Conservation (phyloP, 1,140 invertebrate species). For the Drosophila lacteicornis region DNA sequence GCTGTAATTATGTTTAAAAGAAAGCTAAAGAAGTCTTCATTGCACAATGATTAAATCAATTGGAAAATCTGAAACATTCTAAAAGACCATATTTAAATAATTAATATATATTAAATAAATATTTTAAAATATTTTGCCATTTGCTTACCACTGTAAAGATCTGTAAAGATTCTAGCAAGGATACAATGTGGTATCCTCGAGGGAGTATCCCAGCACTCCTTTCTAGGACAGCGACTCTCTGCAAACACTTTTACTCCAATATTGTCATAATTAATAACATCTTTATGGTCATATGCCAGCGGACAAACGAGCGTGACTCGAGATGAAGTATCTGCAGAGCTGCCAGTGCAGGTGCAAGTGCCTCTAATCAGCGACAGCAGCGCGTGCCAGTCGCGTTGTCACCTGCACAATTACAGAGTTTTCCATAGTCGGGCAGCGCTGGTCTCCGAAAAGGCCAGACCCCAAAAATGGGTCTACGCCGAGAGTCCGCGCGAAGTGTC, state of each 20-base stretch:
- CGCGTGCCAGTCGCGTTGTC: constrained; percentile 69
- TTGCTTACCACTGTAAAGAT: constrained; percentile 10
- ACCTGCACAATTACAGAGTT: constrained; percentile 73
- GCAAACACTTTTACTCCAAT: constrained; percentile 77
- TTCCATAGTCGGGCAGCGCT: constrained; percentile 49
- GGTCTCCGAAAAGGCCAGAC: constrained; percentile 61
- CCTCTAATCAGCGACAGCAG: constrained; percentile 72
- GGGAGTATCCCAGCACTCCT: constrained; percentile 19
- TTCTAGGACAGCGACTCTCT: constrained; percentile 31
- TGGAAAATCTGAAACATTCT: neutral
- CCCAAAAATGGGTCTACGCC: constrained; percentile 64
- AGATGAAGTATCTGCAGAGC: constrained; percentile 34
- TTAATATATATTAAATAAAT: no score
- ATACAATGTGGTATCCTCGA: constrained; percentile 21
- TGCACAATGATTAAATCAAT: neutral
- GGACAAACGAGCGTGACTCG: constrained; percentile 39
- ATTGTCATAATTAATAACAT: constrained; percentile 81
- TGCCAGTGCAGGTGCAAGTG: constrained; percentile 25
- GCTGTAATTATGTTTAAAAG: neutral
- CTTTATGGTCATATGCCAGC: constrained; percentile 63
- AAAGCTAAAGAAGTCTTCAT: neutral
- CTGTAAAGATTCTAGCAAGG: constrained; percentile 1
- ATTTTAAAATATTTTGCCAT: fast-evolving
- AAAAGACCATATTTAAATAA: no score
- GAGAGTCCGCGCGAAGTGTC: constrained; percentile 36